Conservation (phyloP, 2,113 vertebrate species). For the Alligator sinensis region DNA sequence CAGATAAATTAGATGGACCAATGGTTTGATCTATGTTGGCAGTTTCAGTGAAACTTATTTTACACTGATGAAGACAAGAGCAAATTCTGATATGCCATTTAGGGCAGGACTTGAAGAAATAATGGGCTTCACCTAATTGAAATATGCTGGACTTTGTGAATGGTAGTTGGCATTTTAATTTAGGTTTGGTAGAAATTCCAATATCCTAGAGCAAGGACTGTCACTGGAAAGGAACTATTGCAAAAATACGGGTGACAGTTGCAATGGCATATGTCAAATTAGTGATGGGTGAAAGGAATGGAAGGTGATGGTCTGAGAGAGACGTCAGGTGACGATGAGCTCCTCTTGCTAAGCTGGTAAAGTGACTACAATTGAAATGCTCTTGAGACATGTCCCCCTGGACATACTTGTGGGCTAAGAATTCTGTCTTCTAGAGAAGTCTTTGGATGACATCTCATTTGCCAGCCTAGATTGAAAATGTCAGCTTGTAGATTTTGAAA, state of each 20-base stretch:
- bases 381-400: background rate
- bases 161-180: background rate
- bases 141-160: background rate
- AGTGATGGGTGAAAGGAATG: background rate
- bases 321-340: background rate
- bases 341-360: background rate
- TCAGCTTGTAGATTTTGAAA: background rate
- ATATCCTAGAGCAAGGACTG: background rate
- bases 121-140: background rate
- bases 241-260: background rate
- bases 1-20: background rate
- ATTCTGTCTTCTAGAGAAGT: background rate
- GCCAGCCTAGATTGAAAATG: background rate
- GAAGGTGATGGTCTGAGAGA: background rate
- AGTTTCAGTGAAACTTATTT: background rate
- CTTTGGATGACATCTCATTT: background rate
- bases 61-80: background rate
- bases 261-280: rapidly evolving
- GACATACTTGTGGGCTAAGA: background rate
- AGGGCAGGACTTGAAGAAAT: background rate
- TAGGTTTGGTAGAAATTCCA: background rate
- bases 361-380: background rate
- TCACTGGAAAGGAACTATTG: background rate
- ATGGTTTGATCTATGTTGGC: background rate
- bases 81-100: background rate